Evolutionary conservation across 2,113 vertebrate species (phyloP), one percentile per base, ranked within the genome.

Genomic region (Pongo abelii): DNA sequence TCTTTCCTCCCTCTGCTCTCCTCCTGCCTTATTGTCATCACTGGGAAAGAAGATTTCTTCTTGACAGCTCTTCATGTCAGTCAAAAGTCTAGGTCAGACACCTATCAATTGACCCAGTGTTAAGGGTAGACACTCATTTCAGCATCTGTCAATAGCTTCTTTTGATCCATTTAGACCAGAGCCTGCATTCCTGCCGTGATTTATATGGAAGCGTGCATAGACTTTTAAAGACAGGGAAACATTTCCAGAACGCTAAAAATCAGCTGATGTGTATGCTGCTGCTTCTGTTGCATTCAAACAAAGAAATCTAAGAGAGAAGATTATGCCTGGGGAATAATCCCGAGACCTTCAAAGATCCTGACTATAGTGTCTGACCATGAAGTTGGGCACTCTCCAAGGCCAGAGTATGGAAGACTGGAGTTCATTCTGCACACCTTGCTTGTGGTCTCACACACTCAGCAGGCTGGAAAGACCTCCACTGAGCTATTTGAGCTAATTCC

Each of bases 71-170:
- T 95, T 98, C 98, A 97, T 90, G 98, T 98, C 98, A 98, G 92
- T 98, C 99, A 98, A 64, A 98, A 98, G 98, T 98, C 98, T 96
- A 88, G 98, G 98, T 98, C 98, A 98, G 98, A 98, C 98, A 99
- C 98, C 98, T 98, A 98, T 98, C 98, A 99, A 98, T 98, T 98
- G 99, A 99, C 98, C 98, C 97, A 94, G 97, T 98, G 98, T 98
- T 98, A 98, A 98, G 98, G 98, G 98, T 97, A 98, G 98, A 98
- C 97, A 98, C 93, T 99, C 98, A 98, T 98, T 98, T 98, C 98
- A 98, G 97, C 97, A 97, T 89, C 98, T 97, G 93, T 98, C 99
- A 99, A 99, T 99, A 98, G 98, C 86, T 93, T 89, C 96, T 98
- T 98, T 98, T 98, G 97, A 98, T 98, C 97, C 92, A 55, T 98